Evolutionary conservation across 2,113 vertebrate species (phyloP).

Genomic region (Paramisgurnus dabryanus): DNA sequence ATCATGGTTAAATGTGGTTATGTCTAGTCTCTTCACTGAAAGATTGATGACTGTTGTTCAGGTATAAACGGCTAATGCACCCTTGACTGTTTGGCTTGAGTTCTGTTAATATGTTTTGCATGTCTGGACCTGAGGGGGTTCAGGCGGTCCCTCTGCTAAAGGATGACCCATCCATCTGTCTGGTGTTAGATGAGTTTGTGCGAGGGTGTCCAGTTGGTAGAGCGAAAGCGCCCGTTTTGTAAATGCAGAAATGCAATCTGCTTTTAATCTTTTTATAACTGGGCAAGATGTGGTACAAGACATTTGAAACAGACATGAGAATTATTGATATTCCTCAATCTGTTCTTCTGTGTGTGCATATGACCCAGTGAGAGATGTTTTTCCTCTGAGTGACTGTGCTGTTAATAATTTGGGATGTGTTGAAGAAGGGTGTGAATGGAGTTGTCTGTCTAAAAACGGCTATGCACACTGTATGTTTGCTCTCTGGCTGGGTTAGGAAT

Average conservation of each 20-base stretch:
- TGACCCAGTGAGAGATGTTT: background rate
- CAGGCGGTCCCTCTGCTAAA: conserved; percentile 1
- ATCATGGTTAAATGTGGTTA: conserved; percentile 14
- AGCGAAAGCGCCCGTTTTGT: background rate
- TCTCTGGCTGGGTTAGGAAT: background rate
- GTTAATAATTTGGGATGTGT: conserved; percentile 26
- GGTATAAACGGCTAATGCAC: conserved; percentile 28
- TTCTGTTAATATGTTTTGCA: conserved; percentile 29
- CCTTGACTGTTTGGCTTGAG: conserved; percentile 23
- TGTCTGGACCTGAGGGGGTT: conserved; percentile 6
- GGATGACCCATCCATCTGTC: conserved; percentile 63
- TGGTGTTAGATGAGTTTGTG: conserved; percentile 48
- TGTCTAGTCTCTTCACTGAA: background rate
- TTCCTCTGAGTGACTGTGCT: background rate
- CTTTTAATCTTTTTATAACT: background rate
- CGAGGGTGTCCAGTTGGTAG: background rate
- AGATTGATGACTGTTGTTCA: conserved; percentile 15
- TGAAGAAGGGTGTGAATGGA: conserved; percentile 11
- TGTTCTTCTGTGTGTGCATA: background rate
- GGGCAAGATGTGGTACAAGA: too few relatives aligned
- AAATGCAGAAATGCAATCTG: background rate
- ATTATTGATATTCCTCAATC: background rate
- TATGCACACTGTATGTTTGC: background rate
- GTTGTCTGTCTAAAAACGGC: background rate
- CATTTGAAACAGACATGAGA: background rate